These are phyloP conservation scores for Mystacornis crossleyi DNA, from an alignment of 2,113 vertebrate species.

Conservation along the genomic window DNA sequence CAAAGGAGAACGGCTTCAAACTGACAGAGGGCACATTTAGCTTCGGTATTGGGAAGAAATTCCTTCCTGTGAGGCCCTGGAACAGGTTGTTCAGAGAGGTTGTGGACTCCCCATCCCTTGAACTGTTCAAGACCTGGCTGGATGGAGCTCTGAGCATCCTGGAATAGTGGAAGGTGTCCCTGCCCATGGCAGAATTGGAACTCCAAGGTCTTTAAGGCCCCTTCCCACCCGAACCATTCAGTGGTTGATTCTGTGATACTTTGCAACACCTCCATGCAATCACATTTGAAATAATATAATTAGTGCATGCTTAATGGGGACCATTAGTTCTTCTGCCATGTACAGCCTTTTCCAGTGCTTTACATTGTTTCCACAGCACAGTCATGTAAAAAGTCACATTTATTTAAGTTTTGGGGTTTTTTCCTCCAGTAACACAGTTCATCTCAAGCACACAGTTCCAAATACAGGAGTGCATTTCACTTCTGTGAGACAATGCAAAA, in stretches of 20 bases:
- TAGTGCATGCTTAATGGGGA: neutral
- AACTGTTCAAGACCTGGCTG: neutral
- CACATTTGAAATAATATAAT: neutral
- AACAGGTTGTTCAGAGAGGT: neutral
- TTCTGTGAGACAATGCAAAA: neutral
- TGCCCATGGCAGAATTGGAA: neutral
- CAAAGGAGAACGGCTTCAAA: neutral
- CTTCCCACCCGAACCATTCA: neutral
- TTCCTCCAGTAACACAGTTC: neutral
- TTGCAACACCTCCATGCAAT: neutral
- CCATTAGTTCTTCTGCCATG: neutral
- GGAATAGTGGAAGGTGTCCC: neutral
- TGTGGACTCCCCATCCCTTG: neutral
- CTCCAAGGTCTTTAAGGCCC: neutral
- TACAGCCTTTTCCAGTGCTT: neutral
- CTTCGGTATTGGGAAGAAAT: neutral
- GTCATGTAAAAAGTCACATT: neutral
- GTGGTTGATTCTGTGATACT: neutral
- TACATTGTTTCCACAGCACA: accelerated
- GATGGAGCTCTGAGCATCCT: neutral
- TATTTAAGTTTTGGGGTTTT: neutral
- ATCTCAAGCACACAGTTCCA: neutral
- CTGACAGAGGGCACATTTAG: neutral
- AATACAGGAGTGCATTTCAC: neutral
- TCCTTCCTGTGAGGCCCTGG: neutral